phyloP scores from a whole-genome alignment of 2,888 invertebrate genomes.

The Rhopalosiphum nymphaeae region DNA sequence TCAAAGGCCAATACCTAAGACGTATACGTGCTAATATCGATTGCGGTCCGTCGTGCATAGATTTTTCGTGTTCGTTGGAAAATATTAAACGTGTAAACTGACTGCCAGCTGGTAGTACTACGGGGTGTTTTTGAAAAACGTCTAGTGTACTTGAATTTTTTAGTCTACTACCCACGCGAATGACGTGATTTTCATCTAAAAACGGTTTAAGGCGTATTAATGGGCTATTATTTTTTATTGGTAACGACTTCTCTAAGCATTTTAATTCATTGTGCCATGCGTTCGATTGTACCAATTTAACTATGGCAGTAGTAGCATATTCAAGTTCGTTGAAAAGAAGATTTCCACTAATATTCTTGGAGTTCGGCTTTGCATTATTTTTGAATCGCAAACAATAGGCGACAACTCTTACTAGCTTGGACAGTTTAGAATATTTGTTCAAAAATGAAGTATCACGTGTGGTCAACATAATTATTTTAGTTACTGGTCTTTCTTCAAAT shows the following conservation, averaged over 20 bases:
- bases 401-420: background rate
- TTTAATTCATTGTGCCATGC: too few relatives aligned
- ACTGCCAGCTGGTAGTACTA: background rate
- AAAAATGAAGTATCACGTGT: background rate
- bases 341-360: too few relatives aligned
- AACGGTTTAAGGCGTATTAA: constrained; percentile 43
- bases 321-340: background rate
- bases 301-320: background rate
- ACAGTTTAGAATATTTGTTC: background rate
- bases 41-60: constrained; percentile 26
- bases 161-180: background rate
- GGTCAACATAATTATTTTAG: too few relatives aligned
- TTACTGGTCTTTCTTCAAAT: too few relatives aligned
- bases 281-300: constrained; percentile 4
- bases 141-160: constrained; percentile 40
- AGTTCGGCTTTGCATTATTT: background rate
- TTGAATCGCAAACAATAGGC: constrained; percentile 6
- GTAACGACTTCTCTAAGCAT: background rate
- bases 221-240: background rate
- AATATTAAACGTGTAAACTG: constrained; percentile 5
- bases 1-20: constrained; percentile 58
- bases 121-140: constrained; percentile 17
- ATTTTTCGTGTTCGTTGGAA: constrained; percentile 3
- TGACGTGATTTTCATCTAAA: constrained; percentile 15
- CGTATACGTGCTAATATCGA: constrained; percentile 33